Evolutionary conservation across 1,140 invertebrate genomes (phyloP).

Genomic region (Vanessa atalanta): DNA sequence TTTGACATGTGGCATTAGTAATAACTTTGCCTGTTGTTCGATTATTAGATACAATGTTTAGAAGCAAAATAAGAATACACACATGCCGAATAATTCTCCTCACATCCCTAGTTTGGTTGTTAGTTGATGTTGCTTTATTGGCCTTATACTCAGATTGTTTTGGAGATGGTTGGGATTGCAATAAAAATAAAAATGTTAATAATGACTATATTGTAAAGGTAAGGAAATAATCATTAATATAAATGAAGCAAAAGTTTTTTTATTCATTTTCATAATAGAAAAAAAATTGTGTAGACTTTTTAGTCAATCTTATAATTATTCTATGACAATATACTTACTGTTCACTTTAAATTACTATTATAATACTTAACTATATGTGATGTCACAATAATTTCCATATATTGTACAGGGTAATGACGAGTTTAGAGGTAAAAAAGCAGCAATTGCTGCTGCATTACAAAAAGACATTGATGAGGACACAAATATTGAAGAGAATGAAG

Average conservation of each 20-base stretch:
- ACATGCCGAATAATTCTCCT: slow-evolving; percentile 96
- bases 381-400: too few relatives aligned
- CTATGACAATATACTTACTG: too few relatives aligned
- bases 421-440: slow-evolving; percentile 71
- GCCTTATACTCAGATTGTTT: slow-evolving; percentile 97
- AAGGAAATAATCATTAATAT: slow-evolving; percentile 12
- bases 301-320: too few relatives aligned
- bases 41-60: slow-evolving; percentile 85
- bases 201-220: slow-evolving; percentile 80
- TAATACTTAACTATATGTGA: too few relatives aligned
- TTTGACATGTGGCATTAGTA: slow-evolving; percentile 75
- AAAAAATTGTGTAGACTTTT: background rate
- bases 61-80: slow-evolving; percentile 93
- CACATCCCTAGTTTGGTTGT: slow-evolving; percentile 97
- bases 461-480: slow-evolving; percentile 64
- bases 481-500: slow-evolving; percentile 67
- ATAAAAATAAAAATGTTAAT: slow-evolving; percentile 63
- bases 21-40: slow-evolving; percentile 46
- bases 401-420: slow-evolving; percentile 48
- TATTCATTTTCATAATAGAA: background rate
- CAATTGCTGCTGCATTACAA: slow-evolving; percentile 72
- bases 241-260: background rate
- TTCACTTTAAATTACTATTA: too few relatives aligned
- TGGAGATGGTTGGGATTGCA: slow-evolving; percentile 86
- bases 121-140: slow-evolving; percentile 94